phyloP scores from a whole-genome alignment of 2,113 vertebrate species.

The Protobothrops mucrosquamatus region DNA sequence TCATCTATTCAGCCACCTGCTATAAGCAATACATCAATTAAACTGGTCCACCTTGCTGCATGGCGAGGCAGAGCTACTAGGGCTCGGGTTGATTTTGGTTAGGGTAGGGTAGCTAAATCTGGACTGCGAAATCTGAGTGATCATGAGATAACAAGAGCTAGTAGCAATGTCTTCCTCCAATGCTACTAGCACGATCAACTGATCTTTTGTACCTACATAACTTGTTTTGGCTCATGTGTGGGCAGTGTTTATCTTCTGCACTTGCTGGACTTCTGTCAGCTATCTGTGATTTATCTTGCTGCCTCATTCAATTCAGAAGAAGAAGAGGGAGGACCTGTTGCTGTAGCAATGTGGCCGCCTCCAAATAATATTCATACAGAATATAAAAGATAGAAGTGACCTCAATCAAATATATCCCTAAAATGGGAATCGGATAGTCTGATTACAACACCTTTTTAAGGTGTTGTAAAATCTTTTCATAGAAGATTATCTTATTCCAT shows the following conservation, averaged over 20 bases:
- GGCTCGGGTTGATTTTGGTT: background rate
- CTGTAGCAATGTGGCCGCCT: background rate
- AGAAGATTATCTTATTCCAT: background rate
- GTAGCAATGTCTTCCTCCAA: too few species aligned
- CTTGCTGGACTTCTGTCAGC: background rate
- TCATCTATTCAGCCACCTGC: background rate
- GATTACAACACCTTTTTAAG: accelerated
- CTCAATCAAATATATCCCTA: background rate
- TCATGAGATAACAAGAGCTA: too few species aligned
- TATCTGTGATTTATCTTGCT: background rate
- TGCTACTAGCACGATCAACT: background rate
- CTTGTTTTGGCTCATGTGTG: background rate
- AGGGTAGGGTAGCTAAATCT: background rate
- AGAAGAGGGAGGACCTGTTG: background rate
- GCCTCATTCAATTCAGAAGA: background rate
- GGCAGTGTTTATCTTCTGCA: background rate
- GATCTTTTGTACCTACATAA: background rate
- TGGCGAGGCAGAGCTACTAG: background rate
- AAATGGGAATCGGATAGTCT: background rate
- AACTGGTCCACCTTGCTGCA: background rate
- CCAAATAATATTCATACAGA: background rate
- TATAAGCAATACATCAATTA: background rate
- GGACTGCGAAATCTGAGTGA: background rate
- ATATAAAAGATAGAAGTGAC: too few species aligned
- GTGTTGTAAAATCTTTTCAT: background rate